phyloP scores from a whole-genome alignment of 2,888 invertebrate species.

The Apotomis turbidana region DNA sequence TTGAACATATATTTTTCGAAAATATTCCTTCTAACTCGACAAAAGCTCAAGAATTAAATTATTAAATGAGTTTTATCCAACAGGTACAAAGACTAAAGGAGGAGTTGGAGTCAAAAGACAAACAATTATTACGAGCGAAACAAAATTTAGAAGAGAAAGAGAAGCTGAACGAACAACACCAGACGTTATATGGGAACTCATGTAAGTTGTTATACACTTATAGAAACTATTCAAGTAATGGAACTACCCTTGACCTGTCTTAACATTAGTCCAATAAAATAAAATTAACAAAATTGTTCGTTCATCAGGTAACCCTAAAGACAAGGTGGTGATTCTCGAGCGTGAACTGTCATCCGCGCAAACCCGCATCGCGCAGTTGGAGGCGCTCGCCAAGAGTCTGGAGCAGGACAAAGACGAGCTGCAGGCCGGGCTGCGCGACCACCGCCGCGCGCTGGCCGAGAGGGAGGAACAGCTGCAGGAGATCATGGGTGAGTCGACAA shows the following conservation, averaged over 20 bases:
- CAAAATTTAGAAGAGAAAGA: constrained; percentile 85
- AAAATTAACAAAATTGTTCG: no score
- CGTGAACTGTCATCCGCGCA: constrained; percentile 71
- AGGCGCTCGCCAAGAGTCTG: constrained; percentile 69
- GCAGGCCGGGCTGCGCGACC: constrained; percentile 85
- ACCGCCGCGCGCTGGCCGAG: constrained; percentile 75
- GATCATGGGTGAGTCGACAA: constrained; percentile 68
- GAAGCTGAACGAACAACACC: constrained; percentile 84
- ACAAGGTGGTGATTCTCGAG: constrained; percentile 71
- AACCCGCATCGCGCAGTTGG: constrained; percentile 72
- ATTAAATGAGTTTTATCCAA: neutral
- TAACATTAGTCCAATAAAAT: no score
- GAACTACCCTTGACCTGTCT: neutral
- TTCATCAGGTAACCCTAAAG: constrained; percentile 71
- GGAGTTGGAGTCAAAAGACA: constrained; percentile 85
- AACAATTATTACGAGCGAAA: constrained; percentile 84
- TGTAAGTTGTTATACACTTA: constrained; percentile 57
- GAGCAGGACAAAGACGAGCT: constrained; percentile 88
- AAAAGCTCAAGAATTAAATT: neutral
- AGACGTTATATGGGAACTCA: constrained; percentile 68
- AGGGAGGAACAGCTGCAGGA: constrained; percentile 74
- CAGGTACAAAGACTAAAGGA: constrained; percentile 86
- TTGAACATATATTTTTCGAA: no score
- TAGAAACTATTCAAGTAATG: no score
- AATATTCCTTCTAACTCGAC: no score